These are phyloP conservation scores for Cryptophagus acutangulus DNA, from an alignment of 2,888 invertebrate genomes.

Conservation along the genomic window DNA sequence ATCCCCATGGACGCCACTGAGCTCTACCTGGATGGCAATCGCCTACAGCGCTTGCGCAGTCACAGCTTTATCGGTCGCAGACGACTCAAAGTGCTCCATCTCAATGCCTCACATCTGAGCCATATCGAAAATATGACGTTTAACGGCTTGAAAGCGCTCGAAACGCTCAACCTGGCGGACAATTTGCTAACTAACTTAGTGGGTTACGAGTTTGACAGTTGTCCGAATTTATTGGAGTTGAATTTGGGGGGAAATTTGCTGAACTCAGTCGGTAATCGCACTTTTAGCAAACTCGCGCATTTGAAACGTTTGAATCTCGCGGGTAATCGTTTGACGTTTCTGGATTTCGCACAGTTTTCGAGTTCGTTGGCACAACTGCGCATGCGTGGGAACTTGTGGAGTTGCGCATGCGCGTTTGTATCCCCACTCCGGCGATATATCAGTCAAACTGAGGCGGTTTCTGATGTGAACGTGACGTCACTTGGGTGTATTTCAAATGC, in stretches of 20 bases:
- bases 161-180: conserved; percentile 69
- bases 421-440: conserved; percentile 74
- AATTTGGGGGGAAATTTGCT: too few relatives aligned
- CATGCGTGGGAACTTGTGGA: too few relatives aligned
- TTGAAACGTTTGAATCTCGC: too few relatives aligned
- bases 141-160: conserved; percentile 74
- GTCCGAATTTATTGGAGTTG: too few relatives aligned
- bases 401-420: conserved; percentile 76
- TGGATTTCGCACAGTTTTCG: too few relatives aligned
- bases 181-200: conserved; percentile 65
- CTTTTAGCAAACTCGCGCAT: too few relatives aligned
- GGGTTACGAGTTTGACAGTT: conserved; percentile 80
- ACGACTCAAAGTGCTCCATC: conserved; percentile 67
- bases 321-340: too few relatives aligned
- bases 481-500: conserved; percentile 66
- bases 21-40: conserved; percentile 79
- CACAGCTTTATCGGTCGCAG: conserved; percentile 84
- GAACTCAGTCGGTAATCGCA: too few relatives aligned
- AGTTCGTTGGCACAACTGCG: too few relatives aligned
- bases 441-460: conserved; percentile 60
- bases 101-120: conserved; percentile 75
- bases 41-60: conserved; percentile 68
- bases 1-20: conserved; percentile 91
- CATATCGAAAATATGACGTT: conserved; percentile 76
- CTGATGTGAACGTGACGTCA: conserved; percentile 58